Percentiles rank a stretch among this genome's conserved stretches.
phyloP scores from a whole-genome alignment of 2,113 vertebrate species.

The Copsychus sechellarum region DNA sequence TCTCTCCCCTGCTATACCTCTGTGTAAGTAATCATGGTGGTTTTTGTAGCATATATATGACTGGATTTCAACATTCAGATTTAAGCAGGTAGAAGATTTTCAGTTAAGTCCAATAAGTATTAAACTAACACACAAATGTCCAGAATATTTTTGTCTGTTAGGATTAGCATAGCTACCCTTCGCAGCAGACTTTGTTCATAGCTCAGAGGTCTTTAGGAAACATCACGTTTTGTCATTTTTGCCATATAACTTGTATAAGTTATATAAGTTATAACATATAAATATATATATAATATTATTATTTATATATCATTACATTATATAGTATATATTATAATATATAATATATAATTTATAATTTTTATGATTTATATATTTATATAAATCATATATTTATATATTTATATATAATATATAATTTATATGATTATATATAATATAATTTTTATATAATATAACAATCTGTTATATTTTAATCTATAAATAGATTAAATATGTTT shows the following conservation, averaged over 20 bases:
- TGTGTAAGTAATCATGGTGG: accelerated
- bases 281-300: too few relatives aligned
- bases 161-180: not conserved
- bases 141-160: not conserved
- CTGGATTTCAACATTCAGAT: not conserved
- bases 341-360: too few relatives aligned
- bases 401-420: too few relatives aligned
- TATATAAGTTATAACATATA: too few relatives aligned
- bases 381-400: too few relatives aligned
- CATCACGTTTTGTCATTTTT: not conserved
- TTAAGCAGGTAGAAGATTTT: not conserved
- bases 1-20: not conserved
- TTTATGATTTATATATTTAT: too few relatives aligned
- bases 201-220: not conserved
- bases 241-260: not conserved
- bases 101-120: not conserved
- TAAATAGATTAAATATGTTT: too few relatives aligned
- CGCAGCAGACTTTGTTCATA: not conserved
- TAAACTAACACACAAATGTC: not conserved
- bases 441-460: too few relatives aligned
- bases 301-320: too few relatives aligned
- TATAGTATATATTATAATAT: too few relatives aligned
- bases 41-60: not conserved
- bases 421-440: too few relatives aligned
- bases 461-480: too few relatives aligned